phyloP scores from a whole-genome alignment of 1,140 invertebrate species.

The Cephus cinctus region DNA sequence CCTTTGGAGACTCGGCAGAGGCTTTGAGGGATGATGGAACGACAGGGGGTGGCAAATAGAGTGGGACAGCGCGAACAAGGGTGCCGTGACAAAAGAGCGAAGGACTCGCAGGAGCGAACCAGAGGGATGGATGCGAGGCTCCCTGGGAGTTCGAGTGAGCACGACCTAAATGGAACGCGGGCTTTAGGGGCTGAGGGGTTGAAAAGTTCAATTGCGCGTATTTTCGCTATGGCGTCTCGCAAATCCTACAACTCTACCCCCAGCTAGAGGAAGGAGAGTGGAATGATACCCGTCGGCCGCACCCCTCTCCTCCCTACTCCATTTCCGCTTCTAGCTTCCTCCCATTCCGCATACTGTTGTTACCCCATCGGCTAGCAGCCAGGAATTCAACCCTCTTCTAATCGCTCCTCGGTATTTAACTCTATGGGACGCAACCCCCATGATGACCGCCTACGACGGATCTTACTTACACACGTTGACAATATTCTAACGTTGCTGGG shows the following conservation, averaged over 20 bases:
- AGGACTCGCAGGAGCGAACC: conserved; percentile 28
- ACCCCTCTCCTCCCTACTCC: conserved; percentile 1
- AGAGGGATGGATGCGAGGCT: conserved; percentile 17
- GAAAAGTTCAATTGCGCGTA: conserved; percentile 57
- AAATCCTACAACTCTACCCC: conserved; percentile 42
- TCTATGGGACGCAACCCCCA: conserved; percentile 9
- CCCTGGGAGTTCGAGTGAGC: conserved; percentile 10
- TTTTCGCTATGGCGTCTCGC: conserved; percentile 52
- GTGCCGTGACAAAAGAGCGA: conserved; percentile 53
- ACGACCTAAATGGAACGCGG: conserved; percentile 1
- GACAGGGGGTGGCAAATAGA: conserved; percentile 41
- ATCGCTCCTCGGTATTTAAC: conserved; percentile 45
- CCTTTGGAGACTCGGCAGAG: conserved; percentile 28
- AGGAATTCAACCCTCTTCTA: too few species aligned
- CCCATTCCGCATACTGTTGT: too few species aligned
- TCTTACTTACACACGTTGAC: too few species aligned
- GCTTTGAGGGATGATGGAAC: conserved; percentile 46
- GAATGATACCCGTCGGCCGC: conserved; percentile 27
- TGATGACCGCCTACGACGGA: too few species aligned
- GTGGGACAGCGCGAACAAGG: conserved; percentile 52
- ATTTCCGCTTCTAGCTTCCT: too few species aligned
- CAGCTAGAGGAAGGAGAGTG: conserved; percentile 27
- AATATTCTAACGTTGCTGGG: too few species aligned
- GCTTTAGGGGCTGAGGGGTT: conserved; percentile 33
- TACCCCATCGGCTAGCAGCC: too few species aligned